Evolutionary conservation across 37 sponge, comb jelly and placozoan species (phyloP), one percentile per base, ranked within the genome.

Genomic region (Spongia lamella): DNA sequence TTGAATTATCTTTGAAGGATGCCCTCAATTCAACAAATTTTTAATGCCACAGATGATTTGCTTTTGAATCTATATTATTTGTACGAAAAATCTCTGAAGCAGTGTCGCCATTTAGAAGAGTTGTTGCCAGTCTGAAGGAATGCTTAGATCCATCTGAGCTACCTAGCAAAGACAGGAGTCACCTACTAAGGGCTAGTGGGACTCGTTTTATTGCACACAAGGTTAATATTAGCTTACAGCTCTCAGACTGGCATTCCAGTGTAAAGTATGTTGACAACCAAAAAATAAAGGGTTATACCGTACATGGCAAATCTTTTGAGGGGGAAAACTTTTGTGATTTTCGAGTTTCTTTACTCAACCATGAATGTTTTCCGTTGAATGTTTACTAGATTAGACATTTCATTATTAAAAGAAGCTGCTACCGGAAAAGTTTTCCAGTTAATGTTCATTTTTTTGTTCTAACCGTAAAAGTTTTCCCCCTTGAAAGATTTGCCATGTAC

Each of bases 131-230:
- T 27, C 63, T 81, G 34, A 72, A 47, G 54, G 36, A 43, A 25
- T 81, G 82, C 63, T 27, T 61, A 39, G 56, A 72, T 33, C 34
- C 16, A 16, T 22, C 21, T 25, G 80, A 79, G 17, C 31, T 79
- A 60, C 80, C 80, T 68, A n/a, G n/a, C n/a, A n/a, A n/a, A n/a
- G 34, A 25, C 17, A 35, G 6, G 25, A 55, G 82, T 9, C 40
- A 54, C 31, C 81, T 72, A 30, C 30, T 79, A 38, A 20, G 81
- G 27, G 72, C 81, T n/a, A 61, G 81, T 60, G 72, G 72, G 38
- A 81, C 78, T 30, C 63, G 77, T 2, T 87, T 87, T 51, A 38
- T 87, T n/a, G 63, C 58, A 5, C 88, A 87, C 72, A 87, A 87
- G 37, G 88, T 87, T 0, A 56, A 27, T 69, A 70, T 70, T 16